Percentiles rank a stretch among this genome's conserved stretches.
These are phyloP conservation scores for Trogon surrucura DNA, from an alignment of 2,113 vertebrate species.

Conservation along the genomic window DNA sequence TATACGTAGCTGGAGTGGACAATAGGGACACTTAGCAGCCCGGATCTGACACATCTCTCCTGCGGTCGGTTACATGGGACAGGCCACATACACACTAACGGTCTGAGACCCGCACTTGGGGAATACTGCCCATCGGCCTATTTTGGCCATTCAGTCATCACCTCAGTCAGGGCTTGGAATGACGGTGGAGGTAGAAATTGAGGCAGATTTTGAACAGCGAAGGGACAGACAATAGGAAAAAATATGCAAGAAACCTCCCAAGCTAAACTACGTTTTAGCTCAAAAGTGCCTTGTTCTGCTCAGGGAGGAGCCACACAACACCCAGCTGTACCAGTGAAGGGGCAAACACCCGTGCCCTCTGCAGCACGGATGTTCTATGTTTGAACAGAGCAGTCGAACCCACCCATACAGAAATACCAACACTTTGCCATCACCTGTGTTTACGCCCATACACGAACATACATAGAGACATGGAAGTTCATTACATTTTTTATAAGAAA, in stretches of 20 bases:
- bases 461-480: not conserved
- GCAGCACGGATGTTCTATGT: not conserved
- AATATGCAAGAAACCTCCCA: not conserved
- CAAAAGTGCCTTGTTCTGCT: not conserved
- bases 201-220: not conserved
- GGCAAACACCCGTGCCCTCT: not conserved
- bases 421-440: not conserved
- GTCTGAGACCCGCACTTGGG: not conserved
- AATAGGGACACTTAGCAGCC: not conserved
- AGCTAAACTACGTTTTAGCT: not conserved
- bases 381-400: not conserved
- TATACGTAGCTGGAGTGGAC: not conserved
- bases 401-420: not conserved
- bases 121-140: not conserved
- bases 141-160: not conserved
- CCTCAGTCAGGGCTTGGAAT: not conserved
- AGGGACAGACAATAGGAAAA: not conserved
- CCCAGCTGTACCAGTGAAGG: too few species aligned
- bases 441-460: not conserved
- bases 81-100: rapidly evolving
- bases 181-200: not conserved
- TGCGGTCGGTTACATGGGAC: not conserved
- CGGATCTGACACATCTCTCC: not conserved
- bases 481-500: not conserved
- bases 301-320: not conserved